Percentiles rank a stretch among this genome's conserved stretches.
phyloP scores from a whole-genome alignment of 2,797 vertebrate species.

The Melanotaenia maccullochi region DNA sequence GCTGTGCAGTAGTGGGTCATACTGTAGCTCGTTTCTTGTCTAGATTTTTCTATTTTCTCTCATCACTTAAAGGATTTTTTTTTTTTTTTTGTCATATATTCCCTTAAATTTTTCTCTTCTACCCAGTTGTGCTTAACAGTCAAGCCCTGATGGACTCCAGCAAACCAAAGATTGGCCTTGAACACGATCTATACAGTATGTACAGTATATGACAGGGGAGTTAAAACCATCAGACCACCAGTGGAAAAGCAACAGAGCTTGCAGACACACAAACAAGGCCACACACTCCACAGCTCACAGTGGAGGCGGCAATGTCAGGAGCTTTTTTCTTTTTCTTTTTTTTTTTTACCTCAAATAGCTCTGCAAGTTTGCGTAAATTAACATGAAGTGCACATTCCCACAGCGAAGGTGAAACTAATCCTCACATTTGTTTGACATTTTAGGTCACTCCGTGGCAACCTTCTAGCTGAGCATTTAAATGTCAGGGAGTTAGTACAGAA shows the following conservation, averaged over 20 bases:
- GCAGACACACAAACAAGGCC: slow-evolving; percentile 44
- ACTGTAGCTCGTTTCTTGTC: slow-evolving; percentile 78
- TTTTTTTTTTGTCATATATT: slow-evolving; percentile 47
- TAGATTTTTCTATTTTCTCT: slow-evolving; percentile 40
- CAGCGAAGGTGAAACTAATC: slow-evolving; percentile 61
- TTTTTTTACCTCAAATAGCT: slow-evolving; percentile 44
- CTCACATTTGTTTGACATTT: slow-evolving; percentile 68
- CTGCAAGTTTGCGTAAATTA: slow-evolving; percentile 51
- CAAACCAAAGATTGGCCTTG: slow-evolving; percentile 99
- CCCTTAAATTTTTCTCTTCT: slow-evolving; percentile 51
- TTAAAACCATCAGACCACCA: slow-evolving; percentile 73
- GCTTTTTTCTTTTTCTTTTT: slow-evolving; percentile 37
- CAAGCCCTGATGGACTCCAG: slow-evolving; percentile 80
- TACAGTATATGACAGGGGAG: slow-evolving; percentile 69
- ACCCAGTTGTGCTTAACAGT: slow-evolving; percentile 67
- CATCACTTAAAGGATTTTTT: slow-evolving; percentile 49
- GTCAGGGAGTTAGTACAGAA: slow-evolving; percentile 95
- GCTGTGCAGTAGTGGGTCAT: slow-evolving; percentile 85
- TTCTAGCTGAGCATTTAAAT: slow-evolving; percentile 86
- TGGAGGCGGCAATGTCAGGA: slow-evolving; percentile 86
- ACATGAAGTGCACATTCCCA: slow-evolving; percentile 66
- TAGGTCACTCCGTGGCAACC: slow-evolving; percentile 74
- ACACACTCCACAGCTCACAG: slow-evolving; percentile 88
- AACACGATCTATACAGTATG: slow-evolving; percentile 66
- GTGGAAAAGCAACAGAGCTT: slow-evolving; percentile 65